Evolutionary conservation across 2,113 vertebrate genomes (phyloP).

Genomic region (Anolis carolinensis): DNA sequence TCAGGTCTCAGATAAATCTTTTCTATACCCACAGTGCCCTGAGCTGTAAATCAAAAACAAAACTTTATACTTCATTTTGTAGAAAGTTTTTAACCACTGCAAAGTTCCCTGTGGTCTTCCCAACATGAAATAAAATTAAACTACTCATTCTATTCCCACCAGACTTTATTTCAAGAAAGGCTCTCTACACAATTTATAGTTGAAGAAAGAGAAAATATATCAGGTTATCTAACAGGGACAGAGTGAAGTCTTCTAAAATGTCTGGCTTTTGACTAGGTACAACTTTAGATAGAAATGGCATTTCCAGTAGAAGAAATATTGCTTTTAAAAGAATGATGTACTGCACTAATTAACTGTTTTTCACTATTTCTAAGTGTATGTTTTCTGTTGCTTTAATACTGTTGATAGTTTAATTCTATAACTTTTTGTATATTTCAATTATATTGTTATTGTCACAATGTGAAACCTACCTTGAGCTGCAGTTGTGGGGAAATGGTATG

Average conservation of each 20-base stretch:
- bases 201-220: background rate
- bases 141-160: background rate
- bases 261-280: background rate
- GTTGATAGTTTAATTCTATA: too few relatives aligned
- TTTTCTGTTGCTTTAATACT: too few relatives aligned
- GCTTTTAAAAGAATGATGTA: too few relatives aligned
- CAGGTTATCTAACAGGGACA: background rate
- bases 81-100: constrained; percentile 15
- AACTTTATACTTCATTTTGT: constrained; percentile 15
- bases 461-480: too few relatives aligned
- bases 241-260: constrained; percentile 5
- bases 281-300: background rate
- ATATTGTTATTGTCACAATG: too few relatives aligned
- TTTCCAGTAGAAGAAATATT: background rate
- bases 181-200: constrained; percentile 20
- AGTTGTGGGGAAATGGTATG: too few relatives aligned
- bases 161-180: background rate
- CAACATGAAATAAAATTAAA: constrained; percentile 25
- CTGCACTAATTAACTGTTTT: too few relatives aligned
- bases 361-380: too few relatives aligned
- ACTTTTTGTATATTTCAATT: too few relatives aligned
- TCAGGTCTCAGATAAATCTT: background rate
- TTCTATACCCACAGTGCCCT: background rate
- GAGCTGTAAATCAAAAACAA: constrained; percentile 17
- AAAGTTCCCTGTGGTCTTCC: constrained; percentile 12